A percentile compares a stretch with the other conserved stretches of the same genome.
phyloP scores from a whole-genome alignment of 1,140 invertebrate genomes.

The Drosophila ananassae region DNA sequence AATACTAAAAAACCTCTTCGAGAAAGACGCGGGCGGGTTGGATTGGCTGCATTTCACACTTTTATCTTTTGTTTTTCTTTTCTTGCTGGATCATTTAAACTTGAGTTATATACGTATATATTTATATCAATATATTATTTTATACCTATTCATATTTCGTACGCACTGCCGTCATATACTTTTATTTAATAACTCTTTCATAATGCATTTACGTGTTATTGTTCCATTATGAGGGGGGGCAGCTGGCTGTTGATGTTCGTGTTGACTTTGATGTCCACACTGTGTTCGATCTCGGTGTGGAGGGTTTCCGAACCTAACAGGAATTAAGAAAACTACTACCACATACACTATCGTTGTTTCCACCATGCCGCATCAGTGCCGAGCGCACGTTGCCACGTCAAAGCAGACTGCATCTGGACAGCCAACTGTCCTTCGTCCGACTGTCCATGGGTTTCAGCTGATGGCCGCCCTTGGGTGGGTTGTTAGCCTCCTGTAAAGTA shows the following conservation, averaged over 20 bases:
- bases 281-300: constrained; percentile 14
- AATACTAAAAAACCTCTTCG: constrained; percentile 43
- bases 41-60: constrained; percentile 40
- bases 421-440: constrained; percentile 89
- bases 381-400: constrained; percentile 86
- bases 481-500: constrained; percentile 88
- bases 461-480: constrained; percentile 91
- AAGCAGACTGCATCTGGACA: constrained; percentile 89
- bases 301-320: constrained; percentile 68
- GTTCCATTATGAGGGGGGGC: constrained; percentile 48
- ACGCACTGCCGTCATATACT: constrained; percentile 55
- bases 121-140: constrained; percentile 48
- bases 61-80: constrained; percentile 1
- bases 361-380: constrained; percentile 77
- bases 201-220: constrained; percentile 63
- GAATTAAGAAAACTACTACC: constrained; percentile 82
- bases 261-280: constrained; percentile 32
- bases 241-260: constrained; percentile 49
- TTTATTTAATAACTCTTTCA: constrained; percentile 72
- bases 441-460: constrained; percentile 88
- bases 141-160: constrained; percentile 62
- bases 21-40: constrained; percentile 45
- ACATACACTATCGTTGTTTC: constrained; percentile 59
- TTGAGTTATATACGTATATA: constrained; percentile 47
- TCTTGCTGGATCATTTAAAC: constrained; percentile 37